phyloP scores from a whole-genome alignment of 1,140 invertebrate genomes.

The Anastatus disparis region DNA sequence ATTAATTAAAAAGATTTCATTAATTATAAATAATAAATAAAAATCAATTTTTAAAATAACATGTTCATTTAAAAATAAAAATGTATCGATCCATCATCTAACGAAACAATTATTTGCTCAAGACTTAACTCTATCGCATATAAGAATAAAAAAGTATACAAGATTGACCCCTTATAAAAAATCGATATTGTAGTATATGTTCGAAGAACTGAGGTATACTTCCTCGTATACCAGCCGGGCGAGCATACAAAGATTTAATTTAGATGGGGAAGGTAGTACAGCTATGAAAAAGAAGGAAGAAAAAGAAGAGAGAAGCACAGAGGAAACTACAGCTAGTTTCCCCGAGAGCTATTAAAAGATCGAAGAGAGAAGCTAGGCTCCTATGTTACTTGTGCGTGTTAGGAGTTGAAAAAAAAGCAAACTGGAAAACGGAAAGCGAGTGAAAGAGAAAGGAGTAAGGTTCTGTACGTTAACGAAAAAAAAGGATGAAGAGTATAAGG shows the following conservation, averaged over 20 bases:
- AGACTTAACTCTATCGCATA: too few relatives aligned
- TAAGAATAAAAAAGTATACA: too few relatives aligned
- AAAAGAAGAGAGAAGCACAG: background rate
- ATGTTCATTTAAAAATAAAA: too few relatives aligned
- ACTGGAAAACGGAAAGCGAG: background rate
- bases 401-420: constrained; percentile 8
- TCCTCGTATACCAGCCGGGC: background rate
- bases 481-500: constrained; percentile 32
- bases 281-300: background rate
- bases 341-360: constrained; percentile 12
- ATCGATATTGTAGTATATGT: too few relatives aligned
- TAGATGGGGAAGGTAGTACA: constrained; percentile 12
- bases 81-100: too few relatives aligned
- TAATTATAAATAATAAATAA: too few relatives aligned
- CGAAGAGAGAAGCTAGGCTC: background rate
- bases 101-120: too few relatives aligned
- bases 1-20: too few relatives aligned
- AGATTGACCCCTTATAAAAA: too few relatives aligned
- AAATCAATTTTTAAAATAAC: too few relatives aligned
- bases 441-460: background rate
- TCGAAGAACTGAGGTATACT: too few relatives aligned
- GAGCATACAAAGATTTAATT: constrained; percentile 29
- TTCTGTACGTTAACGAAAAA: constrained; percentile 31
- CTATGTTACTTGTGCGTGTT: too few relatives aligned
- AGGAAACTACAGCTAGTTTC: background rate